A percentile compares a stretch with the other conserved stretches of the same genome.
Evolutionary conservation across 1,140 invertebrate genomes (phyloP).

Genomic region (Papilio polytes): DNA sequence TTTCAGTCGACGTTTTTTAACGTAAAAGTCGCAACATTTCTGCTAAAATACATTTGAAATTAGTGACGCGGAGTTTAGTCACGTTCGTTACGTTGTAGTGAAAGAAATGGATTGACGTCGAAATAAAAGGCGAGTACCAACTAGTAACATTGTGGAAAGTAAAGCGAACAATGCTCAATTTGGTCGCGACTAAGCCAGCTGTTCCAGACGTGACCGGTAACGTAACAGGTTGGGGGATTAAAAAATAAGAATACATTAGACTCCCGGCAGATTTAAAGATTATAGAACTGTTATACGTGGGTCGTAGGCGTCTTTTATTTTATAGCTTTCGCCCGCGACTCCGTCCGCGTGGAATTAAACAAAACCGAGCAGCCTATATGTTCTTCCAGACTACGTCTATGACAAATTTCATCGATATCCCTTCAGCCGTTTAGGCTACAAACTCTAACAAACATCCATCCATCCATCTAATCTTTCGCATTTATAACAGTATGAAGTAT

Average conservation of each 20-base stretch:
- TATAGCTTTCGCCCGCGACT: background rate
- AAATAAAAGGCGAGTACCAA: conserved; percentile 44
- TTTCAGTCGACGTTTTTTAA: conserved; percentile 45
- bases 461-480: no score
- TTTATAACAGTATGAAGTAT: no score
- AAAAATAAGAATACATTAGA: conserved; percentile 50
- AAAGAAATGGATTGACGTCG: conserved; percentile 42
- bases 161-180: conserved; percentile 58
- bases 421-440: no score
- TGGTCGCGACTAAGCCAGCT: conserved; percentile 49
- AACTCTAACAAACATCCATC: no score
- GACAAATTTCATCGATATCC: no score
- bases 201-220: conserved; percentile 54
- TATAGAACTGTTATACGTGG: background rate
- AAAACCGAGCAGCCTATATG: no score
- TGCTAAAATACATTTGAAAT: conserved; percentile 62
- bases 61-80: conserved; percentile 60
- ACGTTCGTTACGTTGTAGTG: conserved; percentile 52
- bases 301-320: background rate
- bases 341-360: no score
- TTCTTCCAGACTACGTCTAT: no score
- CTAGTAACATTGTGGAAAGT: conserved; percentile 40
- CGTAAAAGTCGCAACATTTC: conserved; percentile 59
- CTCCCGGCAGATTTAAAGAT: background rate
- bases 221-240: conserved; percentile 50